phyloP scores from a whole-genome alignment of 2,113 vertebrate species.

The Lutjanus erythropterus region DNA sequence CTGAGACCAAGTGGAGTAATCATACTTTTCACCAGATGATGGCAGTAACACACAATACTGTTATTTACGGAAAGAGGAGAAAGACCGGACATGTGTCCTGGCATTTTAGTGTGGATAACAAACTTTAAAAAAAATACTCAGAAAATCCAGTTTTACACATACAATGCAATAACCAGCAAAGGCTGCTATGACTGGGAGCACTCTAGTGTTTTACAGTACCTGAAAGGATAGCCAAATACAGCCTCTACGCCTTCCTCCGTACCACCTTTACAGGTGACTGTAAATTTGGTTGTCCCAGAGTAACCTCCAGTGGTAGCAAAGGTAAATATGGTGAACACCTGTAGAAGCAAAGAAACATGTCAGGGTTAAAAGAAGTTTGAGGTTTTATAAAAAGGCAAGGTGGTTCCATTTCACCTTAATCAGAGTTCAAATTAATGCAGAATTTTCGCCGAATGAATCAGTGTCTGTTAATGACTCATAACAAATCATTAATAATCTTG shows the following conservation, averaged over 20 bases:
- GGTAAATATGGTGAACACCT: constrained; percentile 95
- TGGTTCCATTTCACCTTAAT: too few species aligned
- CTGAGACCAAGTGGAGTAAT: background rate
- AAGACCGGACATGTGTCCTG: background rate
- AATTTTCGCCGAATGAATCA: too few species aligned
- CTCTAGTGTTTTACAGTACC: constrained; percentile 79
- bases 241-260: rapidly evolving
- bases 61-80: background rate
- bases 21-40: constrained; percentile 6
- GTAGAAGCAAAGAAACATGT: constrained; percentile 3
- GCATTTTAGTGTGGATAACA: background rate
- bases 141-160: background rate
- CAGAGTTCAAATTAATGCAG: too few species aligned
- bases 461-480: too few species aligned
- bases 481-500: too few species aligned
- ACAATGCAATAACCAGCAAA: background rate
- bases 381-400: background rate
- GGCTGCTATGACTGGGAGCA: background rate
- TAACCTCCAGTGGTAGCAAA: constrained; percentile 95
- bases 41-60: background rate
- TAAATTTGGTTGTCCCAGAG: constrained; percentile 85
- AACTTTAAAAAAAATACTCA: background rate
- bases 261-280: constrained; percentile 72
- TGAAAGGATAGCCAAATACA: constrained; percentile 94
- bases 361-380: background rate